phyloP scores from a whole-genome alignment of 2,113 vertebrate genomes.

The Leptobrachium leishanense region DNA sequence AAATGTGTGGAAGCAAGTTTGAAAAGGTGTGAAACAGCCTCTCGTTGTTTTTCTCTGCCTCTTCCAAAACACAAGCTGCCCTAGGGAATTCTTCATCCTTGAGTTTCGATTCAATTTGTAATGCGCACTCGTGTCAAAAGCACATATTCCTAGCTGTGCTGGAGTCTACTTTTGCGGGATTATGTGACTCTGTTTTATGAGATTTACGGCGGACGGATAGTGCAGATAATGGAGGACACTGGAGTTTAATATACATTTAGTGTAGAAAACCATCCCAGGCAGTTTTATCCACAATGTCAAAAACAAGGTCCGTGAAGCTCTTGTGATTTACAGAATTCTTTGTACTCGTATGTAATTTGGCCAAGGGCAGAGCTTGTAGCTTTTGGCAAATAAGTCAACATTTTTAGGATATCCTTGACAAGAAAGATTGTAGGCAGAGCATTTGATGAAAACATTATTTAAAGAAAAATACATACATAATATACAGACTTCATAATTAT shows the following conservation, averaged over 20 bases:
- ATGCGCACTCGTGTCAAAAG: conserved; percentile 37
- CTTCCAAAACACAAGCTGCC: conserved; percentile 26
- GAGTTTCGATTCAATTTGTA: conserved; percentile 29
- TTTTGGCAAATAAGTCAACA: not conserved
- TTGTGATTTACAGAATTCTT: conserved; percentile 10
- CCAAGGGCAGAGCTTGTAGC: conserved; percentile 1
- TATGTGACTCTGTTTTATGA: conserved; percentile 41
- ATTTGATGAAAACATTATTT: no score
- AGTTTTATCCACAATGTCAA: conserved; percentile 26
- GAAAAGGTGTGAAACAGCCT: conserved; percentile 34
- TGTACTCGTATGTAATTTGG: not conserved
- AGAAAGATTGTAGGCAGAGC: not conserved
- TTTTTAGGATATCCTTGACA: not conserved
- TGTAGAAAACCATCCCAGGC: conserved; percentile 11
- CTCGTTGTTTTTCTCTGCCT: conserved; percentile 19
- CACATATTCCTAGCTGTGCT: conserved; percentile 27
- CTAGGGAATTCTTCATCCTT: conserved; percentile 28
- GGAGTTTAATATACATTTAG: conserved; percentile 41
- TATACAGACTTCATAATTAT: no score
- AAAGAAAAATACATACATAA: no score
- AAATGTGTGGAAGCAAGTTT: conserved; percentile 20
- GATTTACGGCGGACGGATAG: conserved; percentile 38
- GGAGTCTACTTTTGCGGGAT: conserved; percentile 37
- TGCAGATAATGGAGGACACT: conserved; percentile 39
- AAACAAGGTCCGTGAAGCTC: conserved; percentile 6